A percentile compares a stretch with the other conserved stretches of the same genome.
phyloP scores from a whole-genome alignment of 2,797 vertebrate species.

The Podargus strigoides region DNA sequence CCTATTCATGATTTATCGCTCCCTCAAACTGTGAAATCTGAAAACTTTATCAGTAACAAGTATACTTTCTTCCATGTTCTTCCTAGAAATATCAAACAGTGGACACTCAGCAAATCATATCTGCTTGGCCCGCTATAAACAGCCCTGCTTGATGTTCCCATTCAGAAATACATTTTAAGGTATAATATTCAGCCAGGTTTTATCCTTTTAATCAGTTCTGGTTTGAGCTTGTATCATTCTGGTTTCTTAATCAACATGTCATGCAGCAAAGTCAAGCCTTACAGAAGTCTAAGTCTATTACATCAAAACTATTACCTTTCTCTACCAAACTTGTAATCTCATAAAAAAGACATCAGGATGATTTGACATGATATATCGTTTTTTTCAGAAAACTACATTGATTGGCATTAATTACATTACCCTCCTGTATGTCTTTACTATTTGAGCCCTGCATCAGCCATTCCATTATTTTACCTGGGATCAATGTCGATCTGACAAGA shows the following conservation, averaged over 20 bases:
- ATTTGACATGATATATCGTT: slow-evolving; percentile 42
- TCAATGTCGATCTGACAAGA: slow-evolving; percentile 50
- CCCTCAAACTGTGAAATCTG: neutral
- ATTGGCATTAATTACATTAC: slow-evolving; percentile 64
- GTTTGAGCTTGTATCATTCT: neutral
- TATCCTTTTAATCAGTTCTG: neutral
- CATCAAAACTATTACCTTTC: slow-evolving; percentile 13
- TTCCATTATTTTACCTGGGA: slow-evolving; percentile 50
- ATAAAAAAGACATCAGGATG: slow-evolving; percentile 42
- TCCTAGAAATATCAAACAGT: neutral
- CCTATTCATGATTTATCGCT: slow-evolving; percentile 20
- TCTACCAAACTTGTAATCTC: slow-evolving; percentile 19
- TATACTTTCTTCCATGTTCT: neutral
- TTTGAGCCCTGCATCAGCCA: slow-evolving; percentile 4
- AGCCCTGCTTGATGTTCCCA: neutral
- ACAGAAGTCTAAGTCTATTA: neutral
- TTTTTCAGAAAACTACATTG: slow-evolving; percentile 39
- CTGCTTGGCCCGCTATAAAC: neutral
- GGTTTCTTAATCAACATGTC: slow-evolving; percentile 10
- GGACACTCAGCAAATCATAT: neutral
- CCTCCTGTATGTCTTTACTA: slow-evolving; percentile 17
- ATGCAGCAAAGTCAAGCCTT: neutral
- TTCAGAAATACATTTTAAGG: neutral
- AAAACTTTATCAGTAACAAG: neutral
- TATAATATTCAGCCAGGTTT: neutral